phyloP scores from a whole-genome alignment of 2,888 invertebrate genomes.

The Orthonychiurus folsomi region DNA sequence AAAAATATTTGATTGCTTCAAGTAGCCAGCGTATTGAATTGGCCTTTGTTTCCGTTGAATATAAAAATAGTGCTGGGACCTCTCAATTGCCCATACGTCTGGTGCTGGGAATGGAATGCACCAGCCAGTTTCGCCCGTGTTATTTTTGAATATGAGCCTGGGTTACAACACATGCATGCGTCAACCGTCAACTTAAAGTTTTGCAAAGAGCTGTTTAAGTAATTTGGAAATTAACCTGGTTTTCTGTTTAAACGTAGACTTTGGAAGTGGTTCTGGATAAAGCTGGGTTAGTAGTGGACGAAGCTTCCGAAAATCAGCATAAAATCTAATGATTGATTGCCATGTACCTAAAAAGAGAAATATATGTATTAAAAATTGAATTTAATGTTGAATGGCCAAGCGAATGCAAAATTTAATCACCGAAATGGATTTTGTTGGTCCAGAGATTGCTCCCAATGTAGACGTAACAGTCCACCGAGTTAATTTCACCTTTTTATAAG shows the following conservation, averaged over 20 bases:
- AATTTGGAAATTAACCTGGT: not conserved
- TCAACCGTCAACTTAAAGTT: not conserved
- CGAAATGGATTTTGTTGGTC: constrained; percentile 8
- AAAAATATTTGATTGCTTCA: constrained; percentile 52
- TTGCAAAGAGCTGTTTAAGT: not conserved
- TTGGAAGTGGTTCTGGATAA: not conserved
- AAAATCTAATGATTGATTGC: constrained; percentile 7
- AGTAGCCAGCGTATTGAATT: constrained; percentile 65
- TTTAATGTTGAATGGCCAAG: no score
- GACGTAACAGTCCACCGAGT: constrained; percentile 11
- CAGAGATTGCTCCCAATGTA: constrained; percentile 3
- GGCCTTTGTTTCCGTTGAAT: constrained; percentile 61
- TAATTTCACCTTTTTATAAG: not conserved
- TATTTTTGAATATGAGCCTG: not conserved
- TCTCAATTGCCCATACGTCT: constrained; percentile 67
- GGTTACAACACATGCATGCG: not conserved
- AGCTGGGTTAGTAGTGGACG: constrained; percentile 7
- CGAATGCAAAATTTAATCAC: no score
- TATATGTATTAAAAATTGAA: no score
- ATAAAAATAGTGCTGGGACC: constrained; percentile 68
- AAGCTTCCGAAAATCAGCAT: constrained; percentile 7
- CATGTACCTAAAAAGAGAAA: no score
- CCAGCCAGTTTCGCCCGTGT: constrained; percentile 46
- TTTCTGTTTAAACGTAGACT: constrained; percentile 3
- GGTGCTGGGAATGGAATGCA: constrained; percentile 71